Conservation (phyloP, 2,888 invertebrate genomes). For the Andrena flavipes region DNA sequence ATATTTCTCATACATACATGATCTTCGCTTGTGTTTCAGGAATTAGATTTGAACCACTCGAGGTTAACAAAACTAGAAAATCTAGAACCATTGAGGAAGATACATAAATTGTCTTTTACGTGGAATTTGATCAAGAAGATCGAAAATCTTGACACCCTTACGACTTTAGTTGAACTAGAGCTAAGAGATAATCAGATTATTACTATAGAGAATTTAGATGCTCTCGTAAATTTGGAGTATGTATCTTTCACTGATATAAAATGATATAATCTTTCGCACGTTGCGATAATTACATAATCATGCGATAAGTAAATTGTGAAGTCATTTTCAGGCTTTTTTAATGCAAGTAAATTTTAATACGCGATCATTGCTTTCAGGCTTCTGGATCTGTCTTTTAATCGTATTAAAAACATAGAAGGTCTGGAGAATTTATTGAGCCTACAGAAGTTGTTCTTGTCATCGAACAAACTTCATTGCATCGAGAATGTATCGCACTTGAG, state of each 20-base stretch:
- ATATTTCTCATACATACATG: conserved; percentile 20
- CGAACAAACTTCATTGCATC: conserved; percentile 95
- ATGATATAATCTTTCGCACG: not conserved
- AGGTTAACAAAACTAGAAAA: conserved; percentile 94
- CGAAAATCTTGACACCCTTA: conserved; percentile 92
- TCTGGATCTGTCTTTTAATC: conserved; percentile 98
- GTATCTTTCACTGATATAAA: conserved; percentile 80
- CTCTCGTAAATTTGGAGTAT: conserved; percentile 95
- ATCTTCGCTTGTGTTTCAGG: conserved; percentile 78
- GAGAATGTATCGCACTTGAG: conserved; percentile 94
- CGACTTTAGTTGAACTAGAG: conserved; percentile 94
- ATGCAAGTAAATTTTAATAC: not conserved
- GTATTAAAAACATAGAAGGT: conserved; percentile 94
- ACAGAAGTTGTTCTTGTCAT: conserved; percentile 94
- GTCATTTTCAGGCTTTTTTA: not conserved
- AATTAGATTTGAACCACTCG: conserved; percentile 96
- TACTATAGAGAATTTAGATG: conserved; percentile 95
- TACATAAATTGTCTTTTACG: conserved; percentile 93
- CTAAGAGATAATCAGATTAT: conserved; percentile 98
- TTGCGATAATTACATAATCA: not conserved
- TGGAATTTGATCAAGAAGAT: conserved; percentile 98
- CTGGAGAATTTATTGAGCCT: conserved; percentile 91
- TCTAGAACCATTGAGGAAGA: conserved; percentile 90
- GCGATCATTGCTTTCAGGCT: conserved; percentile 87
- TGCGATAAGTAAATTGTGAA: not conserved